Percentiles rank a stretch among this genome's conserved stretches.
Conservation (phyloP, 2,888 invertebrate species). For the Cephus rjabovi region DNA sequence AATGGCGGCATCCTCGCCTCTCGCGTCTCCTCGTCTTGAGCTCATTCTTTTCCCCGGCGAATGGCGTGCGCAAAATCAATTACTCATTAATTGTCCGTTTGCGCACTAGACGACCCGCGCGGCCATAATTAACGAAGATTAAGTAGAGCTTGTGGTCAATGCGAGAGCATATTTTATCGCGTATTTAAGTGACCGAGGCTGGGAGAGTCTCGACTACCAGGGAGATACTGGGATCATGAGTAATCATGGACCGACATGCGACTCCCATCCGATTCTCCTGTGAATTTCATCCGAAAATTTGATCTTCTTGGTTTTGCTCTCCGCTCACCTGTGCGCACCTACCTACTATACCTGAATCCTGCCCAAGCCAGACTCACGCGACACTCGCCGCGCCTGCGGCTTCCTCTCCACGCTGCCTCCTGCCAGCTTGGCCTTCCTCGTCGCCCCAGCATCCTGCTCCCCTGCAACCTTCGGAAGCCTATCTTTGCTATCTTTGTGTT, state of each 20-base stretch:
- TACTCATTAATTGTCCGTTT: constrained; percentile 58
- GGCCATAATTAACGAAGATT: constrained; percentile 61
- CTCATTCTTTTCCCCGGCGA: background rate
- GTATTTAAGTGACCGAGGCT: constrained; percentile 43
- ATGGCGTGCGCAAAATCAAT: constrained; percentile 63
- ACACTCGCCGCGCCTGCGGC: too few relatives aligned
- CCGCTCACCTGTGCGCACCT: constrained; percentile 4
- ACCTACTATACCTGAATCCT: background rate
- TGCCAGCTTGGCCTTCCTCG: background rate
- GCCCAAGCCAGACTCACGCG: background rate
- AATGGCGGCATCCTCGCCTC: too few relatives aligned
- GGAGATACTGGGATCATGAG: constrained; percentile 35
- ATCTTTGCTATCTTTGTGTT: background rate
- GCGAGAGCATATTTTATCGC: constrained; percentile 41
- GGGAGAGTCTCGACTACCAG: constrained; percentile 18
- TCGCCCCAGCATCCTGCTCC: background rate
- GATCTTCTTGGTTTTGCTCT: constrained; percentile 1
- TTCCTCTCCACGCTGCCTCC: background rate
- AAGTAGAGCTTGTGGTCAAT: constrained; percentile 43
- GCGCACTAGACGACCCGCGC: constrained; percentile 36
- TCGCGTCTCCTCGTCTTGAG: too few relatives aligned
- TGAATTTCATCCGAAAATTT: constrained; percentile 14
- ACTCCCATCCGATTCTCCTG: constrained; percentile 18
- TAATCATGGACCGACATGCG: constrained; percentile 50
- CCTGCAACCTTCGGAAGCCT: background rate